Evolutionary conservation across 1,140 invertebrate genomes (phyloP), one percentile per base, ranked within the genome.

Genomic region (Halesus radiatus): DNA sequence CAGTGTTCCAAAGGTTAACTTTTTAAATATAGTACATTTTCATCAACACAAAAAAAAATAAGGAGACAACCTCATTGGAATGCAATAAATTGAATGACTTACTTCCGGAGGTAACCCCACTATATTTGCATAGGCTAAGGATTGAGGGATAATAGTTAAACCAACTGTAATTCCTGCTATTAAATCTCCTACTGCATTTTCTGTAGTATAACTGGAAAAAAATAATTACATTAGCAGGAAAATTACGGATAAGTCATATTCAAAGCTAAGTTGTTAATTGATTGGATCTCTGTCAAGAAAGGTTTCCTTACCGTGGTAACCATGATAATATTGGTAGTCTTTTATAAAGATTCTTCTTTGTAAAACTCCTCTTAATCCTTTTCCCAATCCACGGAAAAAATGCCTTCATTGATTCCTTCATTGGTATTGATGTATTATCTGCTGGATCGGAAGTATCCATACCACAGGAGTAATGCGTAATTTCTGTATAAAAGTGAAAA

Each of bases 161-260:
- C 95, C 96, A 5, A 97, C 96, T 1, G 96, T 95, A 26, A 95
- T 87, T 32, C 96, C 96, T 1, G 96, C 96, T 56, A 96, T 92
- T n/a, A 95, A 85, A 88, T 96, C 95, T 0, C 94, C 93, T 6
- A 95, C 84, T 3, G 93, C 92, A 87, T 93, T 92, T 22, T 92
- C 89, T 3, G 85, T 83, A 72, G 89, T 92, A 87, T 96, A 96
- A 29, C 86, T 87, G 84, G 32, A 75, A 75, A 74, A 2, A 45
- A 45, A 45, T 45, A 45, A 10, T 45, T 13, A 45, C 13, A 45
- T 45, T 45, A 45, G 10, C 10, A 45, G 37, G 10, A 13, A 32
- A 45, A 4, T 29, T 37, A 37, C 3, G 7, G 1, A 1, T 45
- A 45, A 45, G 10, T 13, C 10, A 45, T 37, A 37, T 8, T 37